These are phyloP conservation scores for Myathropa florea DNA, from an alignment of 2,888 invertebrate genomes.

Conservation along the genomic window DNA sequence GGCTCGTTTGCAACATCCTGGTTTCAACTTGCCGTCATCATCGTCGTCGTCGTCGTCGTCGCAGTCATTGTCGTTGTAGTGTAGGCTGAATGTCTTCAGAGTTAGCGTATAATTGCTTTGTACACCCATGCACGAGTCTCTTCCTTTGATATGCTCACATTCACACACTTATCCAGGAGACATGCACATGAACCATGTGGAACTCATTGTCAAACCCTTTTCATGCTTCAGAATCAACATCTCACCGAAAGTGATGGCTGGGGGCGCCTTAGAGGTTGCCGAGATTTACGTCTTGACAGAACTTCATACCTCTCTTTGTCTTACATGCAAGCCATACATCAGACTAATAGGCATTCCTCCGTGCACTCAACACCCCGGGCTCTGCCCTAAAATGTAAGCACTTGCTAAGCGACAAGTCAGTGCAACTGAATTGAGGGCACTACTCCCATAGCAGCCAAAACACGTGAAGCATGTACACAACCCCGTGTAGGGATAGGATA, in stretches of 20 bases:
- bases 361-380: background rate
- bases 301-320: slow-evolving; percentile 12
- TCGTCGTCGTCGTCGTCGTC: background rate
- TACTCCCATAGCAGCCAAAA: background rate
- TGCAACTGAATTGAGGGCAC: slow-evolving; percentile 29
- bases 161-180: background rate
- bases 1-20: slow-evolving; percentile 3
- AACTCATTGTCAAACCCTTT: slow-evolving; percentile 57
- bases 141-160: slow-evolving; percentile 1
- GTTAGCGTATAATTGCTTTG: slow-evolving; percentile 29
- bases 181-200: background rate
- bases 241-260: slow-evolving; percentile 30
- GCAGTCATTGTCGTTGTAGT: background rate
- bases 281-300: slow-evolving; percentile 58
- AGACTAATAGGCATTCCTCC: slow-evolving; percentile 44
- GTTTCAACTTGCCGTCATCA: background rate
- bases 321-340: slow-evolving; percentile 30
- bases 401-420: slow-evolving; percentile 32
- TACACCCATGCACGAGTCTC: slow-evolving; percentile 16
- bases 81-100: slow-evolving; percentile 5
- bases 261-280: slow-evolving; percentile 6
- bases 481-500: background rate
- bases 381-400: slow-evolving; percentile 38
- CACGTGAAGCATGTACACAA: background rate
- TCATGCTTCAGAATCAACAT: slow-evolving; percentile 50